A percentile compares a stretch with the other conserved stretches of the same genome.
Evolutionary conservation across 1,140 invertebrate species (phyloP).

Genomic region (Hycleus phaleratus): DNA sequence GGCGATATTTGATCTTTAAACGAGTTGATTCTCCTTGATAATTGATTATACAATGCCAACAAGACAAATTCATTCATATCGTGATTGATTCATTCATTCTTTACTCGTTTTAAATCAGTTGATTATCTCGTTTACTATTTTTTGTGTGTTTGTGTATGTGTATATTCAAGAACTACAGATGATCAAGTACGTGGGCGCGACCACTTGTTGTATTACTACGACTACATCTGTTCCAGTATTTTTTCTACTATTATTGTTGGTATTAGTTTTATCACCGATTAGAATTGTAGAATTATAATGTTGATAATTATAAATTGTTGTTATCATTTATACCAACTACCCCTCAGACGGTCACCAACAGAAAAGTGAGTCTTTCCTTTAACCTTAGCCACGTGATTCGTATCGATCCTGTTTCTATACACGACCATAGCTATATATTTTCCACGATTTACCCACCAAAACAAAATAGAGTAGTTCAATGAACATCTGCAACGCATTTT

Average conservation of each 20-base stretch:
- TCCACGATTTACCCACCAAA: too few relatives aligned
- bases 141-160: neutral
- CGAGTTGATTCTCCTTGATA: neutral
- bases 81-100: too few relatives aligned
- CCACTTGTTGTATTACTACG: constrained; percentile 17
- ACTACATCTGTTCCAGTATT: neutral
- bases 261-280: too few relatives aligned
- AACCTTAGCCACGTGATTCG: constrained; percentile 6
- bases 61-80: neutral
- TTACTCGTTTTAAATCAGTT: too few relatives aligned
- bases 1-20: neutral
- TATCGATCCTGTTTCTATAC: constrained; percentile 19
- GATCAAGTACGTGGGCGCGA: constrained; percentile 15
- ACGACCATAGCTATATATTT: too few relatives aligned
- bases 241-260: neutral
- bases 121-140: neutral
- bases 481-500: too few relatives aligned
- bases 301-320: too few relatives aligned
- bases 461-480: too few relatives aligned
- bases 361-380: constrained; percentile 24
- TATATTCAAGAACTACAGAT: neutral
- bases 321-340: constrained; percentile 12
- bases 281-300: too few relatives aligned
- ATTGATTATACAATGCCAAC: neutral
- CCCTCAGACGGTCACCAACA: constrained; percentile 26